Percentiles rank a stretch among this genome's conserved stretches.
phyloP scores from a whole-genome alignment of 2,113 vertebrate genomes.

The human (Homo sapiens) region DNA sequence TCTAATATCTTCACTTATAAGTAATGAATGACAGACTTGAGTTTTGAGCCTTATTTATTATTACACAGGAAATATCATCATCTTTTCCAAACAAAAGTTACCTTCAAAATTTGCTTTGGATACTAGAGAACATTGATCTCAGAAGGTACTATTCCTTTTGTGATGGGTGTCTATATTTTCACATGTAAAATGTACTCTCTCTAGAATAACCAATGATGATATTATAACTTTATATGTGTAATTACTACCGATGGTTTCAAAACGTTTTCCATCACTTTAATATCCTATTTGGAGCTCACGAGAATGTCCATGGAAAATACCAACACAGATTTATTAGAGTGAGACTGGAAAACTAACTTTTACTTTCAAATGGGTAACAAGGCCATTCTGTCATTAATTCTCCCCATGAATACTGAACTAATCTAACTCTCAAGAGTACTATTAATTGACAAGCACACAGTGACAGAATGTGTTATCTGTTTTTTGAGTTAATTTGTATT shows the following conservation, averaged over 20 bases:
- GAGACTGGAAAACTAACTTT: not conserved
- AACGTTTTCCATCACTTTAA: not conserved
- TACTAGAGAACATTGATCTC: not conserved
- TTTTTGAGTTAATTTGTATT: conserved; percentile 67
- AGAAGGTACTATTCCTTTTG: not conserved
- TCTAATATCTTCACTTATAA: conserved; percentile 7
- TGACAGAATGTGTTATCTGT: conserved; percentile 34
- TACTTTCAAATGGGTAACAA: not conserved
- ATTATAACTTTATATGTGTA: not conserved
- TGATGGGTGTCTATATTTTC: not conserved
- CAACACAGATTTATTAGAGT: not conserved
- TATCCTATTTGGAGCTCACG: not conserved
- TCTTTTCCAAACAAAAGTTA: conserved; percentile 1
- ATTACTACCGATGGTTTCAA: not conserved
- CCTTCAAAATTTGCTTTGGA: conserved; percentile 14
- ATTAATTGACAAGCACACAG: conserved; percentile 50
- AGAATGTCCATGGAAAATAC: not conserved
- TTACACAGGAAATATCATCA: not conserved
- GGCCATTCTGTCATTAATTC: not conserved
- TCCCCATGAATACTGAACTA: conserved; percentile 23
- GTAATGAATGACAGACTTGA: not conserved
- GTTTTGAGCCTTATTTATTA: conserved; percentile 20
- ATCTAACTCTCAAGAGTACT: not conserved
- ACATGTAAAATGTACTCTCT: not conserved
- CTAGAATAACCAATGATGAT: not conserved